Conservation (phyloP, 2,113 vertebrate species). For the Panthera leo region DNA sequence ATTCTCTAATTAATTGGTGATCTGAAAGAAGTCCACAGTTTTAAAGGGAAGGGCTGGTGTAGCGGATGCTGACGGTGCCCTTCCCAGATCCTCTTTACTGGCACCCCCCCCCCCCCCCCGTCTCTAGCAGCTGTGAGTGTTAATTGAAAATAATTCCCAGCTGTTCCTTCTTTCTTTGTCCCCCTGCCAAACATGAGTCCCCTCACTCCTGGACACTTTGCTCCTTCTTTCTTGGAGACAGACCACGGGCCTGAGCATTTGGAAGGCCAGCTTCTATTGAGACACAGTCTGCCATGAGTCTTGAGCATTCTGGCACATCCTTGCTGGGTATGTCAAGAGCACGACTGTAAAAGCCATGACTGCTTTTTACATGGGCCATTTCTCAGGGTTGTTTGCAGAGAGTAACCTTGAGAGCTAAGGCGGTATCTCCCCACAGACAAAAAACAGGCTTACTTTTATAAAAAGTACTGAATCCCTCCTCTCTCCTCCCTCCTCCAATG, state of each 20-base stretch:
- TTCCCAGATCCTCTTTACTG: background rate
- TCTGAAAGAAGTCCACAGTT: background rate
- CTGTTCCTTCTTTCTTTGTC: background rate
- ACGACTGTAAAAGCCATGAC: background rate
- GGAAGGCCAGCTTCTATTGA: background rate
- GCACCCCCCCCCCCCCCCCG: too few relatives aligned
- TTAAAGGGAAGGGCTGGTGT: background rate
- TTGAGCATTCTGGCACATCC: background rate
- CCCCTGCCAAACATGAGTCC: background rate
- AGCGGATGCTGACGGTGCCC: fast-evolving
- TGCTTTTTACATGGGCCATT: background rate
- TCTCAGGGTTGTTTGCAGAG: background rate
- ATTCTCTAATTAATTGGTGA: background rate
- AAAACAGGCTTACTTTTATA: background rate
- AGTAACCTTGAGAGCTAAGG: background rate
- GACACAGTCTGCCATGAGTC: background rate
- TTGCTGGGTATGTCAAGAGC: background rate
- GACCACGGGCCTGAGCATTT: background rate
- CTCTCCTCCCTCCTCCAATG: background rate
- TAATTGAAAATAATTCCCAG: background rate
- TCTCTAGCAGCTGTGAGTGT: background rate
- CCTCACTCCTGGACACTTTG: background rate
- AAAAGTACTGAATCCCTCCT: background rate
- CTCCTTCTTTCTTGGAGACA: background rate
- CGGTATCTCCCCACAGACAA: background rate